Evolutionary conservation across 2,888 invertebrate species (phyloP).

Genomic region (Pseudococcus viburni): DNA sequence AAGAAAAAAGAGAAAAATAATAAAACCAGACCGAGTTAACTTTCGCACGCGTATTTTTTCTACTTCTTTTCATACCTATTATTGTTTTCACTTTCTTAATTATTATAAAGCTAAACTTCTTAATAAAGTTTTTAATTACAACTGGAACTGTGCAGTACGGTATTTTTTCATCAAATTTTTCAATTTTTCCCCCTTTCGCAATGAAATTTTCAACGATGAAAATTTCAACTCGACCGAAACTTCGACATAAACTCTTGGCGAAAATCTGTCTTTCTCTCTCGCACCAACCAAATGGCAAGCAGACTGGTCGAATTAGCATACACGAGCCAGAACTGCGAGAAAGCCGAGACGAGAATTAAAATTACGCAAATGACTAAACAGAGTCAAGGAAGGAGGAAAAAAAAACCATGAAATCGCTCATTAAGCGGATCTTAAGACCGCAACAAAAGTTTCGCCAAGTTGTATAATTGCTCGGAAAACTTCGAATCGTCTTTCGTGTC

Average conservation of each 20-base stretch:
- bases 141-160: not conserved
- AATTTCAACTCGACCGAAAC: not conserved
- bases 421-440: constrained; percentile 41
- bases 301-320: not conserved
- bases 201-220: constrained; percentile 8
- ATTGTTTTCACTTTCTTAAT: constrained; percentile 26
- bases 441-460: constrained; percentile 39
- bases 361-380: constrained; percentile 31
- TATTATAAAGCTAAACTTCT: constrained; percentile 29
- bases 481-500: not conserved
- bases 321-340: not conserved
- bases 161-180: constrained; percentile 28
- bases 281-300: not conserved
- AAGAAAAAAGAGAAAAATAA: constrained; percentile 5
- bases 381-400: not conserved
- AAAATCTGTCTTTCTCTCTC: not conserved
- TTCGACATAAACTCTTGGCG: not conserved
- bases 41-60: not conserved
- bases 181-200: not conserved
- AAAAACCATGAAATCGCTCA: constrained; percentile 27
- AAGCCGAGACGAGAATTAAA: constrained; percentile 6
- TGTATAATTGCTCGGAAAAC: constrained; percentile 46
- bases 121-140: constrained; percentile 43
- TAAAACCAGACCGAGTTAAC: not conserved
- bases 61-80: not conserved